Evolutionary conservation across 2,113 vertebrate genomes (phyloP), one percentile per base, ranked within the genome.

Genomic region (Aythya baeri): DNA sequence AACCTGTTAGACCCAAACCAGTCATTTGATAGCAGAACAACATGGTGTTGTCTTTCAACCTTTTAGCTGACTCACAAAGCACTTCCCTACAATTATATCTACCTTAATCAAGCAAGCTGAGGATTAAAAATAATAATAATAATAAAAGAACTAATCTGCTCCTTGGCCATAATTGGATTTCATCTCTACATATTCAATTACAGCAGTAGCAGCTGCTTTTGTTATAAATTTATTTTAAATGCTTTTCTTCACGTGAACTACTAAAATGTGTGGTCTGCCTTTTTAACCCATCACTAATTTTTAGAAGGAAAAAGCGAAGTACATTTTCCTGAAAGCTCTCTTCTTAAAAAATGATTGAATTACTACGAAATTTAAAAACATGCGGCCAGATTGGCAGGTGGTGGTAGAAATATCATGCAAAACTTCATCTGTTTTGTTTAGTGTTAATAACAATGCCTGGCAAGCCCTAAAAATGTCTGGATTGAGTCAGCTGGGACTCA

Each of bases 121-220:
- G 43, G 27, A 61, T 74, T 41, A 41, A 41, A 41, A 41, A 41
- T 41, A 41, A 41, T 41, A 41, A 41, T 41, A 41, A 41, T 41
- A 41, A 41, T 41, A 41, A 41, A 89, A 57, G 15, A 7, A 67
- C 34, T 79, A 38, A 83, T 88, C 50, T 76, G 36, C 13, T 89
- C 6, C 0, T 89, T 82, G 21, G 44, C 55, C 13, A 9, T 80
- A 88, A 87, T 11, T 80, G 11, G 36, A 83, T 93, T 94, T 93
- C 23, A 55, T 83, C 59, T 83, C 59, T 44, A 73, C 89, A 85
- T 82, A 94, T 91, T 91, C 80, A 92, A 36, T 77, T 92, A 82
- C 61, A 86, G 65, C 41, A 83, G 36, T 52, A 82, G 32, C 78
- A 87, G 66, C 0, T 0, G 46, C 17, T 91, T 95, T 91, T 36